These are phyloP conservation scores for Seladonia tumulorum DNA, from an alignment of 2,888 invertebrate species.

Conservation along the genomic window DNA sequence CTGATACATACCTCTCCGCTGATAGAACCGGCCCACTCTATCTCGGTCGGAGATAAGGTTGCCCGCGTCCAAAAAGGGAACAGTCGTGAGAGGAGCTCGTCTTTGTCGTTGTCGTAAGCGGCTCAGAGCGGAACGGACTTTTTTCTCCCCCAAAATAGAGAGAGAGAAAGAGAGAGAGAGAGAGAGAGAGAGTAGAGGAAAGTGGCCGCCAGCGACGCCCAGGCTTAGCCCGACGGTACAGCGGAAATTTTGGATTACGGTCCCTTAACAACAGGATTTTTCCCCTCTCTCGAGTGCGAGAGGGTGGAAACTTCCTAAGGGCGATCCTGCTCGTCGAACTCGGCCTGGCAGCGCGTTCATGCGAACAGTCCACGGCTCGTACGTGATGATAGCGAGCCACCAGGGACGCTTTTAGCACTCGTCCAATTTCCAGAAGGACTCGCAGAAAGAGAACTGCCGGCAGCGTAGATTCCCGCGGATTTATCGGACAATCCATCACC, in stretches of 20 bases:
- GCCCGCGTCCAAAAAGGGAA: slow-evolving; percentile 42
- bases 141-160: slow-evolving; percentile 17
- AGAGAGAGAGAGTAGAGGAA: slow-evolving; percentile 16
- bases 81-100: slow-evolving; percentile 7
- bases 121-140: slow-evolving; percentile 55
- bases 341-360: slow-evolving; percentile 31
- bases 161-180: neutral
- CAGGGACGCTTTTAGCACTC: slow-evolving; percentile 83
- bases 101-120: slow-evolving; percentile 58
- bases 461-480: neutral
- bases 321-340: slow-evolving; percentile 23
- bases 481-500: slow-evolving; percentile 25
- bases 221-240: slow-evolving; percentile 52
- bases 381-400: slow-evolving; percentile 70
- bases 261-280: slow-evolving; percentile 55
- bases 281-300: slow-evolving; percentile 30
- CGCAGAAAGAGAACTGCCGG: slow-evolving; percentile 52
- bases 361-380: slow-evolving; percentile 33
- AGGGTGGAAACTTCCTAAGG: slow-evolving; percentile 23
- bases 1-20: slow-evolving; percentile 64
- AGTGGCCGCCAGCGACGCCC: slow-evolving; percentile 41
- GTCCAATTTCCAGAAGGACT: slow-evolving; percentile 85
- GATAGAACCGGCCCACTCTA: slow-evolving; percentile 61
- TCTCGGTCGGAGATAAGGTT: slow-evolving; percentile 66
- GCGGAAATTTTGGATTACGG: slow-evolving; percentile 67